Conservation (phyloP, 2,888 invertebrate genomes). For the Timandra comae region DNA sequence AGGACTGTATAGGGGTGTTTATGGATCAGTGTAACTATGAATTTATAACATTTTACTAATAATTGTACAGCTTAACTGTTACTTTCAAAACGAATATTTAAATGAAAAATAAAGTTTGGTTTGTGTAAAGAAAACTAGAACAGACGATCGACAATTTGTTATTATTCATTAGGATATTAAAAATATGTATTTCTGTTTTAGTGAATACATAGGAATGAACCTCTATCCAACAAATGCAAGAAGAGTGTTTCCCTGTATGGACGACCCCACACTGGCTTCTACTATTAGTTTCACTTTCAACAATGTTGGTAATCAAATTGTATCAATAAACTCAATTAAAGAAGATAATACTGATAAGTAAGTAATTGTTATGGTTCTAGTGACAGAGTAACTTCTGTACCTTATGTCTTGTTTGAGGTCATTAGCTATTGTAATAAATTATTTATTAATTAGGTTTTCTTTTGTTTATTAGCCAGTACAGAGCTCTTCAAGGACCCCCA, state of each 20-base stretch:
- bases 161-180: too few species aligned
- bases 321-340: slow-evolving; percentile 43
- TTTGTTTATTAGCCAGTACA: slow-evolving; percentile 34
- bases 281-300: slow-evolving; percentile 55
- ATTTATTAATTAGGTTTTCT: too few species aligned
- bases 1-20: slow-evolving; percentile 36
- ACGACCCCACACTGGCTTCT: slow-evolving; percentile 73
- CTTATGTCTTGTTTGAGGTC: too few species aligned
- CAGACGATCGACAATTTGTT: too few species aligned
- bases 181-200: slow-evolving; percentile 33
- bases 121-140: too few species aligned
- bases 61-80: too few species aligned
- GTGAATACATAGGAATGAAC: slow-evolving; percentile 76
- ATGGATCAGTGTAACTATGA: slow-evolving; percentile 25
- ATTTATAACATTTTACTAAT: neutral
- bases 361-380: slow-evolving; percentile 27
- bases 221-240: slow-evolving; percentile 78
- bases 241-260: slow-evolving; percentile 83
- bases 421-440: too few species aligned
- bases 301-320: slow-evolving; percentile 36
- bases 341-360: slow-evolving; percentile 29
- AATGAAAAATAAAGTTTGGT: too few species aligned
- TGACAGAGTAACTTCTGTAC: too few species aligned
- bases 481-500: slow-evolving; percentile 38
- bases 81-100: too few species aligned